phyloP scores from a whole-genome alignment of 2,797 vertebrate genomes.

The Sebastes iracundus region DNA sequence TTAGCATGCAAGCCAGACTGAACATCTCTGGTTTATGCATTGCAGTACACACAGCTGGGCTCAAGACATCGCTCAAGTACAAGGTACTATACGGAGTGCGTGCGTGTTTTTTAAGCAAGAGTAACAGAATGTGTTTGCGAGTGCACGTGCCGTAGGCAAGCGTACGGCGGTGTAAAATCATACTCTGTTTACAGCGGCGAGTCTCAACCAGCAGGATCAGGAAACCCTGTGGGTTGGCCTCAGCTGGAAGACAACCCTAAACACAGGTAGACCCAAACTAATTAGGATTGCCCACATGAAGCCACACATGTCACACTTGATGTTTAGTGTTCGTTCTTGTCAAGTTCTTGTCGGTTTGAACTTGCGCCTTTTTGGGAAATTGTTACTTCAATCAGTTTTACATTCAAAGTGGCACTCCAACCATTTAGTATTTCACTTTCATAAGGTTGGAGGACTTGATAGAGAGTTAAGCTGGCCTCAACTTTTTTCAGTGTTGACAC shows the following conservation, averaged over 20 bases:
- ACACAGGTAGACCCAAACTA: constrained; percentile 2
- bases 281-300: constrained; percentile 1
- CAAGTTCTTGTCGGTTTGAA: not conserved
- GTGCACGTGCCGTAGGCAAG: not conserved
- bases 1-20: constrained; percentile 68
- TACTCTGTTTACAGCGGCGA: constrained; percentile 22
- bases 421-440: not conserved
- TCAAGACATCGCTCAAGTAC: constrained; percentile 62
- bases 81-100: constrained; percentile 8
- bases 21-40: constrained; percentile 76
- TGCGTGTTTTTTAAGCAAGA: constrained; percentile 15
- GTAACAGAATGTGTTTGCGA: not conserved
- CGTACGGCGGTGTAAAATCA: not conserved
- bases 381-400: not conserved
- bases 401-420: not conserved
- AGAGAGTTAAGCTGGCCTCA: no score
- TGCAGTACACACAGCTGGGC: constrained; percentile 68
- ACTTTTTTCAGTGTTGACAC: no score
- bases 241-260: not conserved
- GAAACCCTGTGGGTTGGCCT: not conserved
- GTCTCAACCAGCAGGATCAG: constrained; percentile 29
- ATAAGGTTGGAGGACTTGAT: not conserved
- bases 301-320: not conserved
- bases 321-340: not conserved
- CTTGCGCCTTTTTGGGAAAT: not conserved